Evolutionary conservation across 1,140 invertebrate species (phyloP).

Genomic region (Cyrtorhinus lividipennis): DNA sequence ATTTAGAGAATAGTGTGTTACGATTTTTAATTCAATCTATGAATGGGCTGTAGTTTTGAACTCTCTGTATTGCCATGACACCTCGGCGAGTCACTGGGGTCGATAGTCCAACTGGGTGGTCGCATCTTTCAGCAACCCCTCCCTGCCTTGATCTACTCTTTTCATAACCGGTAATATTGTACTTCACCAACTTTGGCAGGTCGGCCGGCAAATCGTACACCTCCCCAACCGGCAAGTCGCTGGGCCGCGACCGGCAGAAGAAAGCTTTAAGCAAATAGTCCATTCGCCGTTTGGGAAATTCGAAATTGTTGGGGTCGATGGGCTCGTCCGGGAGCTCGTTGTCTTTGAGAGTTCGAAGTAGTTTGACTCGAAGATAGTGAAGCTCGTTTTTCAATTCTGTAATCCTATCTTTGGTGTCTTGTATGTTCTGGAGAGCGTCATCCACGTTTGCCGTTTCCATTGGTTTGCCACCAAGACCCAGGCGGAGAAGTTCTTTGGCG

Average conservation of each 20-base stretch:
- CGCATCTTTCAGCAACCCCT: neutral
- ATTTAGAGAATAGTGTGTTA: too few relatives aligned
- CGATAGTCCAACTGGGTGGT: neutral
- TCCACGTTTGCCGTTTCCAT: conserved; percentile 1
- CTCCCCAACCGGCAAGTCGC: neutral
- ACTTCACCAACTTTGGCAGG: conserved; percentile 1
- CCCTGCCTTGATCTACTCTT: neutral
- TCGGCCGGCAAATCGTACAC: conserved; percentile 3
- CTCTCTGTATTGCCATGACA: too few relatives aligned
- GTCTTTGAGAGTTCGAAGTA: conserved; percentile 9
- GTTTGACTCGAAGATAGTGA: neutral
- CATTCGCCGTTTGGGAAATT: neutral
- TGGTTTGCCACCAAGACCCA: conserved; percentile 7
- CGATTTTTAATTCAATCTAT: too few relatives aligned
- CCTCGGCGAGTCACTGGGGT: neutral
- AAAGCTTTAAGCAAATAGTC: conserved; percentile 12
- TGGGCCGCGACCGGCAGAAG: neutral
- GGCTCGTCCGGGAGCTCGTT: conserved; percentile 5
- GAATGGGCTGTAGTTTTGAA: too few relatives aligned
- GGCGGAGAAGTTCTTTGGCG: conserved; percentile 6
- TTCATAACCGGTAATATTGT: conserved; percentile 1
- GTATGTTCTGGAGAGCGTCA: conserved; percentile 8
- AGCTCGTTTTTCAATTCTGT: neutral
- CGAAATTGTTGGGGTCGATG: neutral
- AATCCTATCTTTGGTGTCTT: conserved; percentile 10